phyloP scores from a whole-genome alignment of 2,797 vertebrate genomes.

The Danio aesculapii region DNA sequence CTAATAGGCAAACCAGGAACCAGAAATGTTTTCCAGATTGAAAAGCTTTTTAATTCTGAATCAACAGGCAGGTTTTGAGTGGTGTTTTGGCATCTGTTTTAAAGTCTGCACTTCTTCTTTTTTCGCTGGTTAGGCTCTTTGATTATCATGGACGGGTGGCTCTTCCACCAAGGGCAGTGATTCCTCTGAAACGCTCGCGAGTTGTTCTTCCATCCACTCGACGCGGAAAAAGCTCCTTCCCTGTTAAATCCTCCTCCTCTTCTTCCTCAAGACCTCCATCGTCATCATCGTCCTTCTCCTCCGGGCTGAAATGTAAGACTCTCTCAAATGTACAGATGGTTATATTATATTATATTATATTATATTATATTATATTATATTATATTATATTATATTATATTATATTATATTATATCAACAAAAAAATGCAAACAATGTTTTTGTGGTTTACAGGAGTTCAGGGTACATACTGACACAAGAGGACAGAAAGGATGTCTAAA shows the following conservation, averaged over 20 bases:
- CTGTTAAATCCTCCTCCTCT: slow-evolving; percentile 88
- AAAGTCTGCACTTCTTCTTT: slow-evolving; percentile 1
- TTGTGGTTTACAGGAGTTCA: too few species aligned
- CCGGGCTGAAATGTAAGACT: slow-evolving; percentile 88
- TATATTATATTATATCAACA: too few species aligned
- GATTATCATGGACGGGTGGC: slow-evolving; percentile 96
- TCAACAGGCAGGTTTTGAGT: slow-evolving; percentile 4
- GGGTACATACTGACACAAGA: too few species aligned
- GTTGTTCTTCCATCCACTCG: slow-evolving; percentile 90
- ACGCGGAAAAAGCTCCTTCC: slow-evolving; percentile 92
- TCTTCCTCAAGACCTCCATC: slow-evolving; percentile 88
- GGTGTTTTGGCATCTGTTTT: neutral
- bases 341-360: too few species aligned
- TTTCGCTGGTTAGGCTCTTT: slow-evolving; percentile 85
- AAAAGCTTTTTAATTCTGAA: neutral
- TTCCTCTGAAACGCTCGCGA: slow-evolving; percentile 94
- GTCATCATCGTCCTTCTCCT: slow-evolving; percentile 80
- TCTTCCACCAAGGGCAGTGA: slow-evolving; percentile 92
- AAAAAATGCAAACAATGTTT: too few species aligned
- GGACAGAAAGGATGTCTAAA: too few species aligned
- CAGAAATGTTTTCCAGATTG: neutral
- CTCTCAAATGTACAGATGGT: neutral
- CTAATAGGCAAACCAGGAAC: neutral
- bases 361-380: too few species aligned
- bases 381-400: too few species aligned